phyloP scores from a whole-genome alignment of 2,113 vertebrate species.

The Ellobius talpinus region DNA sequence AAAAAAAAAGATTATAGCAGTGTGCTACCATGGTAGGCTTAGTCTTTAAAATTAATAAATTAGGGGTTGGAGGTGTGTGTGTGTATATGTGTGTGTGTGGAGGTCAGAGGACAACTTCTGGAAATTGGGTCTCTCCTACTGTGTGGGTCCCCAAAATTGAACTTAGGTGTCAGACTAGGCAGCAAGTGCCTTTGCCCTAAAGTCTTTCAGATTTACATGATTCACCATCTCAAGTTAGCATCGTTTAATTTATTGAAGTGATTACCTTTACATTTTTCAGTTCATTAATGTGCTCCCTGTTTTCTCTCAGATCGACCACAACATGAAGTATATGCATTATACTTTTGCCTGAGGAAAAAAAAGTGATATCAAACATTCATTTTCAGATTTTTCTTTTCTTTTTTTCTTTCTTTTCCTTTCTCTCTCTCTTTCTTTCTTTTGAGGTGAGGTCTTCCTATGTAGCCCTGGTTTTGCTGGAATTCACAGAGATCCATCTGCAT shows the following conservation, averaged over 20 bases:
- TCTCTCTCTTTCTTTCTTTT: background rate
- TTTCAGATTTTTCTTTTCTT: too few species aligned
- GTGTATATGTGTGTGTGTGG: background rate
- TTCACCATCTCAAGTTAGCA: background rate
- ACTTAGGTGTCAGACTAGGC: background rate
- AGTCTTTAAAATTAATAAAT: background rate
- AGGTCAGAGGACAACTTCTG: background rate
- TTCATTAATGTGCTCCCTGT: conserved; percentile 18
- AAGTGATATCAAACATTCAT: too few species aligned
- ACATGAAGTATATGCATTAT: background rate
- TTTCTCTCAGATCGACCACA: conserved; percentile 3
- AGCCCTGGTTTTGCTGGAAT: too few species aligned
- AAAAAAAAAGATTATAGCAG: background rate
- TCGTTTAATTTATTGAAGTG: conserved; percentile 30
- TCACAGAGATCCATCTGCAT: too few species aligned
- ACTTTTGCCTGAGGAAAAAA: background rate
- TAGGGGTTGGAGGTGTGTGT: background rate
- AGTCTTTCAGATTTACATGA: background rate
- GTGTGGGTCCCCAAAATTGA: background rate
- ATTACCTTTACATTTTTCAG: background rate
- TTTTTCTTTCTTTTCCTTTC: background rate
- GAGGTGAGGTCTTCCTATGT: too few species aligned
- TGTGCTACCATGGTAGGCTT: background rate
- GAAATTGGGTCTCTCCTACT: too few species aligned
- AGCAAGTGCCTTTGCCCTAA: background rate